Conservation (phyloP, 1,140 invertebrate species). For the Olivierus martensii region DNA sequence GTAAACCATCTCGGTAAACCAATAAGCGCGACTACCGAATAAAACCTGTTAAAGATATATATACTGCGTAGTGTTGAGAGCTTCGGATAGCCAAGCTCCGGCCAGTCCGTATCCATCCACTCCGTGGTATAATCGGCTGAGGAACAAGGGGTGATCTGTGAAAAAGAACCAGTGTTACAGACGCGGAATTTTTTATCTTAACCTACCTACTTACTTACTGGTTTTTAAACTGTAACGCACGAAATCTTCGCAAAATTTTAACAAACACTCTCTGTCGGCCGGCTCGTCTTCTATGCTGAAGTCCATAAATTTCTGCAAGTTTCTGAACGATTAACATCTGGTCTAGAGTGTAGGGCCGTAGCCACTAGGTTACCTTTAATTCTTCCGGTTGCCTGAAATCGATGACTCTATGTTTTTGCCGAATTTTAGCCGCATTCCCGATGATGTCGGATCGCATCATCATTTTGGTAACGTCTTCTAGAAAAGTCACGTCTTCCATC, state of each 20-base stretch:
- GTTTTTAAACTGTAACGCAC: constrained; percentile 90
- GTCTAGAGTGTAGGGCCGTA: too few species aligned
- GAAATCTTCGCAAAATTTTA: constrained; percentile 79
- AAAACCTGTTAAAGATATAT: constrained; percentile 5
- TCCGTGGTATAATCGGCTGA: constrained; percentile 92
- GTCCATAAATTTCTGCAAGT: constrained; percentile 53
- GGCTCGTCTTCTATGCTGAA: constrained; percentile 67
- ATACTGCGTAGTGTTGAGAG: constrained; percentile 92
- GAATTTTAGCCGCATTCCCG: constrained; percentile 9
- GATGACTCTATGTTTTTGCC: constrained; percentile 44
- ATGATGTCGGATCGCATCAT: constrained; percentile 12
- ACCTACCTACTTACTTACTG: constrained; percentile 6
- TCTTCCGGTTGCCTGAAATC: constrained; percentile 90
- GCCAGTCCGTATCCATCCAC: constrained; percentile 88
- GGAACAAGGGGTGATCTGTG: constrained; percentile 89
- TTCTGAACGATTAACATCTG: too few species aligned
- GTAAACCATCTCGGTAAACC: too few species aligned
- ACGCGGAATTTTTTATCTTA: neutral
- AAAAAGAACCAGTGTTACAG: neutral
- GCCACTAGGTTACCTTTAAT: constrained; percentile 45
- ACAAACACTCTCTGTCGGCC: constrained; percentile 64
- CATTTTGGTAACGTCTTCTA: constrained; percentile 9
- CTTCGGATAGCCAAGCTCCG: constrained; percentile 92
- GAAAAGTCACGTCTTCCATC: constrained; percentile 9
- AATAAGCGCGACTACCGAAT: neutral